Conservation (phyloP, 2,888 invertebrate species). For the Isoperla grammatica region DNA sequence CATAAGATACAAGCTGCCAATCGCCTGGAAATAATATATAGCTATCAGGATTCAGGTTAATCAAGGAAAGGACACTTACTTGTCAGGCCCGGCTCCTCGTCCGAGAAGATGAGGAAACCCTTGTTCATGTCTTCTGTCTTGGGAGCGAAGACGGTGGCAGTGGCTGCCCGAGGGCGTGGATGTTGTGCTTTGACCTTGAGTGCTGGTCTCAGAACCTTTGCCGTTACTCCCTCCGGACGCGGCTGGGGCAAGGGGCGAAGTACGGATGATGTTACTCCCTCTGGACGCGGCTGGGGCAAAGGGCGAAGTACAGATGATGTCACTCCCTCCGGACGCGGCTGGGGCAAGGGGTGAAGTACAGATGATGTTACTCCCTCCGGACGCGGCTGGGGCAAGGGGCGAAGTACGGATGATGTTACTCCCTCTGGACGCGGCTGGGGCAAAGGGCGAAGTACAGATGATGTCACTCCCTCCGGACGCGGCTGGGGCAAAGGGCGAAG, state of each 20-base stretch:
- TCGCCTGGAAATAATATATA: no score
- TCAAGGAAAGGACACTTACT: no score
- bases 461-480: neutral
- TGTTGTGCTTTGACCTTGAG: conserved; percentile 32
- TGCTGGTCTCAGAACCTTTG: neutral
- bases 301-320: neutral
- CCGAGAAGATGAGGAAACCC: conserved; percentile 82
- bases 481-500: no score
- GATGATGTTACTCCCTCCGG: neutral
- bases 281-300: no score
- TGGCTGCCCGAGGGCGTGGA: conserved; percentile 58
- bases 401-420: conserved; percentile 17
- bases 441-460: neutral
- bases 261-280: neutral
- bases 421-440: neutral
- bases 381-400: conserved; percentile 7
- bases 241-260: no score
- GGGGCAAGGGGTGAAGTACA: no score
- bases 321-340: neutral
- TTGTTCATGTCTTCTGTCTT: conserved; percentile 91
- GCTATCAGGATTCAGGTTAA: no score
- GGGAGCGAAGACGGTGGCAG: conserved; percentile 71
- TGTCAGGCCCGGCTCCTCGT: conserved; percentile 75
- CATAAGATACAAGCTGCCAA: no score
- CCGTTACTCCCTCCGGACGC: neutral